Evolutionary conservation across 1,140 invertebrate genomes (phyloP).

Genomic region (Hypothenemus hampei): DNA sequence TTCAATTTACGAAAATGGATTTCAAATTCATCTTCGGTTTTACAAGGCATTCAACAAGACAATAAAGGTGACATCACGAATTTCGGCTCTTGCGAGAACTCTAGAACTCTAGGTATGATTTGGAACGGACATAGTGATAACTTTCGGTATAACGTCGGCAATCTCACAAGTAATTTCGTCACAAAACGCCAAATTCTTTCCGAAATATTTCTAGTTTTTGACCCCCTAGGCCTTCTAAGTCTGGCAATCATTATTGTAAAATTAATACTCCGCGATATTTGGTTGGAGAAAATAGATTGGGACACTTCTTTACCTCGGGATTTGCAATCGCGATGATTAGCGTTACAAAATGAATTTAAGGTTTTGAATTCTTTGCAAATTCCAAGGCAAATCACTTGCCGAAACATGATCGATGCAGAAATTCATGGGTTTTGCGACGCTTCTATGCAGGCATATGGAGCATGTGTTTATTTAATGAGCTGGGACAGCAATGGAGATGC

Average conservation of each 20-base stretch:
- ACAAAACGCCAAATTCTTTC: conserved; percentile 26
- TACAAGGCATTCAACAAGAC: background rate
- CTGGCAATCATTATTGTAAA: conserved; percentile 21
- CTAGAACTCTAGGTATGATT: conserved; percentile 41
- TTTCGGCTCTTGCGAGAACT: conserved; percentile 12
- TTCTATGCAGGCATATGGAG: conserved; percentile 42
- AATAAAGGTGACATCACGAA: conserved; percentile 14
- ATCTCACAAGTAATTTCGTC: background rate
- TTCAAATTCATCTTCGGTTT: conserved; percentile 26
- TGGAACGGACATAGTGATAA: conserved; percentile 33
- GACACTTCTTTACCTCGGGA: conserved; percentile 22
- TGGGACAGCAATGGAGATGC: conserved; percentile 4
- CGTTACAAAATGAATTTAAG: background rate
- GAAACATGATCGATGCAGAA: conserved; percentile 17
- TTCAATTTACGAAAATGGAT: conserved; percentile 46
- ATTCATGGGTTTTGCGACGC: conserved; percentile 46
- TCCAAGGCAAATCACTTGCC: background rate
- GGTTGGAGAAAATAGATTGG: conserved; percentile 23
- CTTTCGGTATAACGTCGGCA: background rate
- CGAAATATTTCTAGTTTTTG: conserved; percentile 21
- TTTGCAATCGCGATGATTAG: background rate
- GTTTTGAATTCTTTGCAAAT: background rate
- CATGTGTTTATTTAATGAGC: conserved; percentile 41
- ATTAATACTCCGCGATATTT: conserved; percentile 26
- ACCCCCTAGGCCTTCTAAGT: conserved; percentile 26